phyloP scores from a whole-genome alignment of 53 echinoderm and acorn worm species.

The Crossaster papposus region DNA sequence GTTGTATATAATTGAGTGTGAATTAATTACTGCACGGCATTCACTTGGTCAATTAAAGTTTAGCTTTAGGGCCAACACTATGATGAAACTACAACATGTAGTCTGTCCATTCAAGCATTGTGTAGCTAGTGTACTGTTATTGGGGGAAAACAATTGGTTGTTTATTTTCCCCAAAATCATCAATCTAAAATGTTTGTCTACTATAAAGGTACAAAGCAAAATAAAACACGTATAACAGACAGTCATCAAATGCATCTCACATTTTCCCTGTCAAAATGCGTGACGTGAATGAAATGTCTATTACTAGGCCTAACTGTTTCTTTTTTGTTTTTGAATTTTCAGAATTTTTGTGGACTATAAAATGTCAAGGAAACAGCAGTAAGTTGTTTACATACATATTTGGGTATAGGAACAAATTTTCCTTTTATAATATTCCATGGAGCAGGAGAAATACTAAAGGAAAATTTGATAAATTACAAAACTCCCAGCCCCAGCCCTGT shows the following conservation, averaged over 20 bases:
- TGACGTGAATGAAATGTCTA: not conserved
- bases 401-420: not conserved
- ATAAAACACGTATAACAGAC: too few species aligned
- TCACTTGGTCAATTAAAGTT: not conserved
- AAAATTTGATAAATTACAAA: not conserved
- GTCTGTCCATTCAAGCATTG: too few species aligned
- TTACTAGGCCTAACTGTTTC: not conserved
- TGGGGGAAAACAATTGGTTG: too few species aligned
- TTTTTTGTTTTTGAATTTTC: not conserved
- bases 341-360: not conserved
- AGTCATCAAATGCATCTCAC: not conserved
- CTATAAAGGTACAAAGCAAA: not conserved
- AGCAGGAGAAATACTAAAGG: not conserved
- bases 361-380: not conserved
- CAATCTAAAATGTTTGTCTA: not conserved
- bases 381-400: not conserved
- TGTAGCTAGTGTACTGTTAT: too few species aligned
- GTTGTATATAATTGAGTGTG: too few species aligned
- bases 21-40: not conserved
- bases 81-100: too few species aligned
- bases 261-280: not conserved
- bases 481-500: too few species aligned
- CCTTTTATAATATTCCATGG: not conserved
- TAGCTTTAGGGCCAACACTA: not conserved
- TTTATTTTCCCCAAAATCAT: too few species aligned